Conservation (phyloP, 2,888 invertebrate genomes). For the Artemia sp. region DNA sequence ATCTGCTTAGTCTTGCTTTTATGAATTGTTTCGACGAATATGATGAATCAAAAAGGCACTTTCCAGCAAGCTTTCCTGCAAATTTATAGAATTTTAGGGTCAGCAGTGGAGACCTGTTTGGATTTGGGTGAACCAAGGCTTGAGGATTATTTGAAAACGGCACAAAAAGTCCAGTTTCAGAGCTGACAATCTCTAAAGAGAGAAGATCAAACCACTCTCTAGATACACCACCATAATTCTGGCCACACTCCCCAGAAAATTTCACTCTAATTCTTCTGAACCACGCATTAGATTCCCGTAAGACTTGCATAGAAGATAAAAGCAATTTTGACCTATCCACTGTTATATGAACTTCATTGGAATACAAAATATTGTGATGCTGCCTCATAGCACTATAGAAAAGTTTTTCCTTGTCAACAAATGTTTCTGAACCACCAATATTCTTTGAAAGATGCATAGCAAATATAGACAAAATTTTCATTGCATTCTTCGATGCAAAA, state of each 20-base stretch:
- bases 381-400: too few species aligned
- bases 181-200: conserved; percentile 70
- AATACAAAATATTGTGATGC: too few species aligned
- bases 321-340: too few species aligned
- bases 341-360: too few species aligned
- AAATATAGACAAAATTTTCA: too few species aligned
- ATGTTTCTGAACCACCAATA: too few species aligned
- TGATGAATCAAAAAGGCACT: conserved; percentile 83
- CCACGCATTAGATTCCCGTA: too few species aligned
- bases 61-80: conserved; percentile 82
- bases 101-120: conserved; percentile 45
- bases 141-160: conserved; percentile 69
- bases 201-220: conserved; percentile 87
- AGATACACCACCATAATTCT: conserved; percentile 84
- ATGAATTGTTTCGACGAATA: conserved; percentile 74
- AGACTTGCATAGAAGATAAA: too few species aligned
- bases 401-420: too few species aligned
- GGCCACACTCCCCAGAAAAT: conserved; percentile 35
- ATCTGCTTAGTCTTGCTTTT: conserved; percentile 70
- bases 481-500: too few species aligned
- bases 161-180: conserved; percentile 55
- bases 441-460: too few species aligned
- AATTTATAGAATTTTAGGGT: conserved; percentile 80
- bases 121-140: conserved; percentile 74
- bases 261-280: too few species aligned